These are phyloP conservation scores for Calyptomena viridis DNA, from an alignment of 2,113 vertebrate genomes.

Conservation along the genomic window DNA sequence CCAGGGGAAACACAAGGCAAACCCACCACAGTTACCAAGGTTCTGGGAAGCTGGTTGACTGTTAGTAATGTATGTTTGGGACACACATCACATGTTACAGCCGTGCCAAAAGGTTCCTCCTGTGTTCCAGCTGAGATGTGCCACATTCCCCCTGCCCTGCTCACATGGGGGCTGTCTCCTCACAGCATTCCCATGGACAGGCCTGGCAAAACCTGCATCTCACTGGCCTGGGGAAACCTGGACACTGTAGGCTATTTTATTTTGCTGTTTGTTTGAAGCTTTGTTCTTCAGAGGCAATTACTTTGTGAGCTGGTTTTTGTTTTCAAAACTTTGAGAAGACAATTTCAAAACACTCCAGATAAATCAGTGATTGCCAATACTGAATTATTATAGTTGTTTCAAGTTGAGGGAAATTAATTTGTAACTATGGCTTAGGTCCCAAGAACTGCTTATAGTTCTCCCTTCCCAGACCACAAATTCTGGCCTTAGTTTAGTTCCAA, in stretches of 20 bases:
- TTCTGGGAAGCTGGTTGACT: not conserved
- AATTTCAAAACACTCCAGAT: not conserved
- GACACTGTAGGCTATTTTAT: rapidly evolving
- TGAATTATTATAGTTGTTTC: not conserved
- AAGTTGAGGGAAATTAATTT: not conserved
- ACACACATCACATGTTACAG: rapidly evolving
- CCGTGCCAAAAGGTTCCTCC: rapidly evolving
- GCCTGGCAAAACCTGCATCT: not conserved
- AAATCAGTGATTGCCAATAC: not conserved
- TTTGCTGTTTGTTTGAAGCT: not conserved
- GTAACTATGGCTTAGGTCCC: not conserved
- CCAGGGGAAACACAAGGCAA: not conserved
- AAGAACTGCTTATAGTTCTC: constrained; percentile 9
- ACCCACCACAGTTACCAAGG: not conserved
- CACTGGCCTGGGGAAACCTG: not conserved
- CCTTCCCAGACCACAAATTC: not conserved
- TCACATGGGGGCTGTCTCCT: not conserved
- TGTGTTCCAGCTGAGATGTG: not conserved
- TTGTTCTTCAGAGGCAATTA: not conserved
- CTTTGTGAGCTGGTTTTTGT: not conserved
- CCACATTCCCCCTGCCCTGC: not conserved
- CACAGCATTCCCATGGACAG: rapidly evolving
- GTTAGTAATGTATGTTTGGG: not conserved
- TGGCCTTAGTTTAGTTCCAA: not conserved
- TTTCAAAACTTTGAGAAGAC: not conserved